These are phyloP conservation scores for Conops quadrifasciatus DNA, from an alignment of 2,888 invertebrate genomes.

Conservation along the genomic window DNA sequence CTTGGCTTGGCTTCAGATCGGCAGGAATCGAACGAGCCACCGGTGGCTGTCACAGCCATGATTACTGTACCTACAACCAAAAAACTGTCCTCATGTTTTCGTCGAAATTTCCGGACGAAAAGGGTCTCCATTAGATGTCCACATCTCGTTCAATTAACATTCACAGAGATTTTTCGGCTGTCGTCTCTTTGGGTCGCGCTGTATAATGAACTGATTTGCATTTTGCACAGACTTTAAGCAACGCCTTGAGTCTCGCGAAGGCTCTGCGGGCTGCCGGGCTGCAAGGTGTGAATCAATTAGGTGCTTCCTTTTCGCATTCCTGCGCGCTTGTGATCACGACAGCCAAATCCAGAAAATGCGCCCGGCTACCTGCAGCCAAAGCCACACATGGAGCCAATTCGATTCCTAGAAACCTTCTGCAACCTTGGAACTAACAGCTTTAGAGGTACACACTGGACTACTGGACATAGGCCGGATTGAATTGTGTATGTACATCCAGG, in stretches of 20 bases:
- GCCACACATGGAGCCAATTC: constrained; percentile 46
- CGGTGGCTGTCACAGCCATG: too few species aligned
- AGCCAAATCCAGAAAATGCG: not conserved
- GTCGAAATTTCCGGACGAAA: not conserved
- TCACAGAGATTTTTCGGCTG: not conserved
- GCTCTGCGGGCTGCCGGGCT: not conserved
- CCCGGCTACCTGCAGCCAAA: constrained; percentile 51
- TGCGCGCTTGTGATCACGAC: not conserved
- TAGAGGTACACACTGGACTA: too few species aligned
- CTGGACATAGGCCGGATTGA: too few species aligned
- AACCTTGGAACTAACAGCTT: too few species aligned
- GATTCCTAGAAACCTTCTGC: constrained; percentile 31
- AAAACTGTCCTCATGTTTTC: too few species aligned
- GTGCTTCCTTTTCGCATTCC: constrained; percentile 41
- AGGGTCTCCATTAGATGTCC: not conserved
- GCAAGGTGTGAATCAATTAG: constrained; percentile 63
- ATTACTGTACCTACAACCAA: too few species aligned
- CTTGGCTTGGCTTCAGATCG: too few species aligned
- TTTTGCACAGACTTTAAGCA: constrained; percentile 34
- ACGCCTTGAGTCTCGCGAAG: not conserved
- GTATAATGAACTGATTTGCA: constrained; percentile 59
- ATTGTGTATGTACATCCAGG: too few species aligned
- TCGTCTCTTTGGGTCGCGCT: not conserved
- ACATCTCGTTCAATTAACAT: too few species aligned
- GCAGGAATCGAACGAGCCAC: too few species aligned